Evolutionary conservation across 2,888 invertebrate species (phyloP).

Genomic region (Anagyrus pseudococci): DNA sequence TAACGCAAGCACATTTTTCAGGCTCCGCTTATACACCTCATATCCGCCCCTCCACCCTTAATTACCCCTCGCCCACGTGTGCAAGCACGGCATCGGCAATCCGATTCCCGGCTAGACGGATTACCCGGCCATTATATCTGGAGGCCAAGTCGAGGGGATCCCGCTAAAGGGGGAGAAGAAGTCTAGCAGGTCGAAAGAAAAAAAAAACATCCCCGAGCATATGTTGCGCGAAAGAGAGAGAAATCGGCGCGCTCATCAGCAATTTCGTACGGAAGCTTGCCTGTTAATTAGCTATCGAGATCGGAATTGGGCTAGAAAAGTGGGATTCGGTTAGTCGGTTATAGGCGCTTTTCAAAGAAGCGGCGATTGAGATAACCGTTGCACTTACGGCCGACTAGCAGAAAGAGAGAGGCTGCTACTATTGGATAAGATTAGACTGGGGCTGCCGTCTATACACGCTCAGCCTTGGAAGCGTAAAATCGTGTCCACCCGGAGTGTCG

Average conservation of each 20-base stretch:
- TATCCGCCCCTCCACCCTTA: too few species aligned
- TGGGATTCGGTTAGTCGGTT: not conserved
- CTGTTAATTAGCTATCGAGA: slow-evolving; percentile 38
- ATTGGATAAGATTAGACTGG: too few species aligned
- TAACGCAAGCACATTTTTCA: too few species aligned
- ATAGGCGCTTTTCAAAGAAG: not conserved
- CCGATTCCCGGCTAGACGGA: slow-evolving; percentile 50
- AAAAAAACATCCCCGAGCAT: slow-evolving; percentile 43
- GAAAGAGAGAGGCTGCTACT: too few species aligned
- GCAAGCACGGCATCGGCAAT: too few species aligned
- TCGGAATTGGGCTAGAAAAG: slow-evolving; percentile 19
- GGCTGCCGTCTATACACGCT: too few species aligned
- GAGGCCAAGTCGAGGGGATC: slow-evolving; percentile 49
- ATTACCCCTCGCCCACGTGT: too few species aligned
- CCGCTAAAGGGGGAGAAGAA: slow-evolving; percentile 27
- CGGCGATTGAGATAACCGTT: slow-evolving; percentile 4
- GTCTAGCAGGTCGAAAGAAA: slow-evolving; percentile 36
- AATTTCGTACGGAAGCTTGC: slow-evolving; percentile 33
- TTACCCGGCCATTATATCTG: slow-evolving; percentile 59
- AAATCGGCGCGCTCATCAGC: slow-evolving; percentile 9
- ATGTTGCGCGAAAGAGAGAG: slow-evolving; percentile 55
- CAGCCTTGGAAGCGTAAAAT: too few species aligned
- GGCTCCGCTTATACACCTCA: too few species aligned
- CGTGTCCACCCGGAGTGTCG: too few species aligned
- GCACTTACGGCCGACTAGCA: not conserved